Conservation (phyloP, 2,797 vertebrate species). For the Arrhamphus sclerolepis region DNA sequence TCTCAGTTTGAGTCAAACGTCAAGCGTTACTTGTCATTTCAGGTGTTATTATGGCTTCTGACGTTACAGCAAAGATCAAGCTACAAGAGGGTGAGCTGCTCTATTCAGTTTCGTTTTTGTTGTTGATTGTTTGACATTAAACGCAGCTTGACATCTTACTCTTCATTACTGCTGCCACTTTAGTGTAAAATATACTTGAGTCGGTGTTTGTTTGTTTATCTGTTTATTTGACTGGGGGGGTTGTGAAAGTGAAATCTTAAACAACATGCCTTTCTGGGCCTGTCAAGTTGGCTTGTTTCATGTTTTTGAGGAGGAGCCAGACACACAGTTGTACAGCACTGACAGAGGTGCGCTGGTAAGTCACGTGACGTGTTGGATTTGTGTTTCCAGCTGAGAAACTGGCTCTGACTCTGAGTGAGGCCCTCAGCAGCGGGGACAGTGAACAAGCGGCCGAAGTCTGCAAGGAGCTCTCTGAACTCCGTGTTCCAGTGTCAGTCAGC, state of each 20-base stretch:
- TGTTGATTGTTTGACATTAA: neutral
- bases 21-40: conserved; percentile 16
- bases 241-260: no score
- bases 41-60: conserved; percentile 49
- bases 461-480: conserved; percentile 72
- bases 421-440: conserved; percentile 80
- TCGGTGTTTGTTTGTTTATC: neutral
- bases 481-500: conserved; percentile 74
- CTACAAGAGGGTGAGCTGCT: conserved; percentile 64
- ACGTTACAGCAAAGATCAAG: neutral
- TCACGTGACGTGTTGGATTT: neutral
- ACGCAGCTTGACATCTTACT: no score
- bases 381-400: conserved; percentile 78
- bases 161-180: neutral
- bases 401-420: conserved; percentile 76
- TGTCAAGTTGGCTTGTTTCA: no score
- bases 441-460: conserved; percentile 72
- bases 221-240: no score
- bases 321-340: no score
- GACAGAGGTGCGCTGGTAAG: neutral
- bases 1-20: neutral
- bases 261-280: no score
- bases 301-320: no score
- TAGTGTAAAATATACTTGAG: no score
- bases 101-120: conserved; percentile 30